Conservation (phyloP, 92 coral and sea anemone genomes). For the Zoanthus solanderi region DNA sequence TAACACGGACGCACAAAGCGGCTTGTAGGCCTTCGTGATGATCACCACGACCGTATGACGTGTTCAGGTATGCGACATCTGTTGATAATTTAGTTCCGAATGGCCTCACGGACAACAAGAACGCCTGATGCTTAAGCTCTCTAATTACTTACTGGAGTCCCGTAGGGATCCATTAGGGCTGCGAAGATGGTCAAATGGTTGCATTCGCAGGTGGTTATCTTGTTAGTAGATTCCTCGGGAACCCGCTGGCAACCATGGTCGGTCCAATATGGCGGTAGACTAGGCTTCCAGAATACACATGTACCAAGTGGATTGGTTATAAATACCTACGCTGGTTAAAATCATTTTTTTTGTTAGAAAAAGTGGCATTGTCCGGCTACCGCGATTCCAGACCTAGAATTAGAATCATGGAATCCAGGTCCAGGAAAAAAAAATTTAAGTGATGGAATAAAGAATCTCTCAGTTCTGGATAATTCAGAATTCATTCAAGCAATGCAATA, state of each 20-base stretch:
- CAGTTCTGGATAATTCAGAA: too few species aligned
- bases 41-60: too few species aligned
- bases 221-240: constrained; percentile 42
- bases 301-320: constrained; percentile 10
- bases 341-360: neutral
- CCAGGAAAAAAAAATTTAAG: too few species aligned
- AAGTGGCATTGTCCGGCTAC: neutral
- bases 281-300: constrained; percentile 58
- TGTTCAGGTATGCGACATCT: too few species aligned
- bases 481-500: too few species aligned
- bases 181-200: constrained; percentile 63
- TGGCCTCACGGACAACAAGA: neutral
- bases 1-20: too few species aligned
- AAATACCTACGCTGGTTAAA: neutral
- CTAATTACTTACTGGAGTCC: neutral
- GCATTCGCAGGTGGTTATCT: constrained; percentile 59
- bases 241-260: constrained; percentile 59
- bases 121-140: too few species aligned
- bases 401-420: neutral
- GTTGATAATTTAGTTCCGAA: too few species aligned
- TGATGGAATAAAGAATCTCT: too few species aligned
- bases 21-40: too few species aligned
- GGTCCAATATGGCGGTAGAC: constrained; percentile 40
- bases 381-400: neutral
- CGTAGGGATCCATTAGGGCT: constrained; percentile 41